Base-by-base conservation (phyloP, 2,113 vertebrate species). In the Zingel zingel region DNA sequence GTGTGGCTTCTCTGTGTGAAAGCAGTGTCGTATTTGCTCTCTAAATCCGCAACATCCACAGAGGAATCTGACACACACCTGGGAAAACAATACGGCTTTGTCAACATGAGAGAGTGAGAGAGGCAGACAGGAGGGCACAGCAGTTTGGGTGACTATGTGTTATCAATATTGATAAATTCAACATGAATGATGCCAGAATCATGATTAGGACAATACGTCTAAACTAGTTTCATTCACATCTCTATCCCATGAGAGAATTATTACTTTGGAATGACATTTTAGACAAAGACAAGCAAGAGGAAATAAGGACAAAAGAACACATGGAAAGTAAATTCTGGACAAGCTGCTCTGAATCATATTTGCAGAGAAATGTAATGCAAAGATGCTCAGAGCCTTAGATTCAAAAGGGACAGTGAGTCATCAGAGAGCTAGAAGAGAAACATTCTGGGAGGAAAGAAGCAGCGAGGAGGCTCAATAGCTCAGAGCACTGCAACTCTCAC, bases 31-130 rank as follows among this genome's bases (percentile, higher is more conserved):
- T 86, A 91, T n/a, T 36, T 63, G 30, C 54, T 56, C 84, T 85
- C 74, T 58, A 91, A 33, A 84, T 48, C 86, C 91, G 4, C 85
- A 88, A 85, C 71, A 84, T 88, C 87, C 81, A 81, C 61, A 58
- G 65, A 90, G 73, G 80, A 89, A 92, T 90, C 66, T 82, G 82
- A 84, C 92, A 89, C 57, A 81, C 79, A 83, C 54, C 66, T 82
- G 89, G 67, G 51, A 89, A 90, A 90, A 89, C 85, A 84, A 87
- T 89, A 86, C 8, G 0, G 70, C 59, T 78, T 76, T 63, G 74
- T 86, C 84, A 75, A 54, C 70, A 45, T 43, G 25, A 45, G 15
- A 33, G 54, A 62, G 16, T 13, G 18, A 21, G 21, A 23, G 53
- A 57, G 54, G 11, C 10, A 79, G 57, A 68, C 15, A n/a, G 43